A percentile compares a stretch with the other conserved stretches of the same genome.
These are phyloP conservation scores for Heliconius ismenius DNA, from an alignment of 2,888 invertebrate species.

Conservation along the genomic window DNA sequence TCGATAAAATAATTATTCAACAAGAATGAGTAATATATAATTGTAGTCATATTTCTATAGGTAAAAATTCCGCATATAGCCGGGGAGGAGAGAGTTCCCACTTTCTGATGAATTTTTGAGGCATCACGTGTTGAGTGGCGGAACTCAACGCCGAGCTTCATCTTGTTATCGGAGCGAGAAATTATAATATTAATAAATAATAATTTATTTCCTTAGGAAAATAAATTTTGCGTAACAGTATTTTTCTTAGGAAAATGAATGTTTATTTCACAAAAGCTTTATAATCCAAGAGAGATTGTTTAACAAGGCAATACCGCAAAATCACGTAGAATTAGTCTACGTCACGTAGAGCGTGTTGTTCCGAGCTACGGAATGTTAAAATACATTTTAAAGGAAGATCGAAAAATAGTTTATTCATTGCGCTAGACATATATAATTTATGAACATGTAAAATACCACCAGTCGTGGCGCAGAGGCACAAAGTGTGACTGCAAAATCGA, in stretches of 20 bases:
- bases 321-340: slow-evolving; percentile 30
- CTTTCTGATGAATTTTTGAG: no score
- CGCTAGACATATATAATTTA: not conserved
- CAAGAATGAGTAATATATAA: not conserved
- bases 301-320: slow-evolving; percentile 20
- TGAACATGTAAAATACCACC: no score
- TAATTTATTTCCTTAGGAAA: not conserved
- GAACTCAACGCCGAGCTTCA: no score
- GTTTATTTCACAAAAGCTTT: not conserved
- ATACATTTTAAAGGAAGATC: slow-evolving; percentile 14
- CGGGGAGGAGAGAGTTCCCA: no score
- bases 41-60: not conserved
- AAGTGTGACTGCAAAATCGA: no score
- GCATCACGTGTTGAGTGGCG: no score
- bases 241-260: not conserved
- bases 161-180: no score
- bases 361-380: not conserved
- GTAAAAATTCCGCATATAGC: no score
- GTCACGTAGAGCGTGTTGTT: slow-evolving; percentile 25
- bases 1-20: not conserved
- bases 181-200: not conserved
- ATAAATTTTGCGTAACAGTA: not conserved
- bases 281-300: not conserved
- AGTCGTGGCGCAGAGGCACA: no score
- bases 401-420: not conserved